phyloP scores from a whole-genome alignment of 2,113 vertebrate species.

The Xenopus laevis region DNA sequence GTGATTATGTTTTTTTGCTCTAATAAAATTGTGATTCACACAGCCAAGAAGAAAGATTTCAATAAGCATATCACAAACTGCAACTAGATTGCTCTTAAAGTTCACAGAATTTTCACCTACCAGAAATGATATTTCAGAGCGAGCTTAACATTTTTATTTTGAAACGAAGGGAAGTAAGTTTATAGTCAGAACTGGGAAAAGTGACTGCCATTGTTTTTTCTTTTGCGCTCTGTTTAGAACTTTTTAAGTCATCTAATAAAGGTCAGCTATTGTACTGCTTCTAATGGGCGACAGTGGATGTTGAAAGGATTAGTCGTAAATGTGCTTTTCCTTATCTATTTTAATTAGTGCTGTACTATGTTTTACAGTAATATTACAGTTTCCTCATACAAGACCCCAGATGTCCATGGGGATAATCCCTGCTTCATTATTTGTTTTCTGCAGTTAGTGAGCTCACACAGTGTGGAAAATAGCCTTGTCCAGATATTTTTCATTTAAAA shows the following conservation, averaged over 20 bases:
- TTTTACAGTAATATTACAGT: constrained; percentile 37
- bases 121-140: neutral
- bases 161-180: neutral
- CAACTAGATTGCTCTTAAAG: neutral
- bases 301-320: constrained; percentile 27
- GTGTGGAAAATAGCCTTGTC: constrained; percentile 40
- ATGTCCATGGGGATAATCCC: constrained; percentile 36
- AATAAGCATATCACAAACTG: neutral
- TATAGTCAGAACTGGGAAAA: neutral
- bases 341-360: constrained; percentile 36
- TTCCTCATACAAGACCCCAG: constrained; percentile 33
- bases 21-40: neutral
- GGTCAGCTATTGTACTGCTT: constrained; percentile 13
- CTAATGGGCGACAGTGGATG: neutral
- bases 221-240: neutral
- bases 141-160: neutral
- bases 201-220: neutral
- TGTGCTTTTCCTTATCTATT: constrained; percentile 15
- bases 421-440: constrained; percentile 37
- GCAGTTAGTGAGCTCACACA: constrained; percentile 41
- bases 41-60: neutral
- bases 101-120: neutral
- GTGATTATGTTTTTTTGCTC: neutral
- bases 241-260: constrained; percentile 23
- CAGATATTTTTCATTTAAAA: constrained; percentile 44